Conservation (phyloP, 2,113 vertebrate genomes). For the Psittacara wagleri region DNA sequence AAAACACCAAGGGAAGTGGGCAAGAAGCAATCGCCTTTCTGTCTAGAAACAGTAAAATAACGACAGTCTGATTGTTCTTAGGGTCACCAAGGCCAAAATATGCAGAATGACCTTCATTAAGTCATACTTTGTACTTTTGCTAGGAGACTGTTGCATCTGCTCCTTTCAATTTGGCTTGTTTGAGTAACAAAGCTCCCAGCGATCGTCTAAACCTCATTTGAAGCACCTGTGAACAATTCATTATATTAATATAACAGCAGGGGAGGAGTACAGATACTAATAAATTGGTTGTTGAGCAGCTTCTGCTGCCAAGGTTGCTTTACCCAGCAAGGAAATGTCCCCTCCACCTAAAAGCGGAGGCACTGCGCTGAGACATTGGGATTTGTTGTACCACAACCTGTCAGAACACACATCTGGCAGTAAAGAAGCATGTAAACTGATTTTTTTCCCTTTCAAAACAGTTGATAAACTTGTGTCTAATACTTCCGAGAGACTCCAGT, state of each 20-base stretch:
- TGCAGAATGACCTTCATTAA: conserved; percentile 76
- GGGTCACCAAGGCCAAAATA: conserved; percentile 72
- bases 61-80: conserved; percentile 32
- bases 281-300: conserved; percentile 71
- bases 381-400: not conserved
- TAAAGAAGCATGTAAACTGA: conserved; percentile 40
- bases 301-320: conserved; percentile 69
- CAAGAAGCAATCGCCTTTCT: conserved; percentile 42
- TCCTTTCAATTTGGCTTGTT: conserved; percentile 80
- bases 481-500: conserved; percentile 46
- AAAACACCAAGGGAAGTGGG: not conserved
- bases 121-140: conserved; percentile 71
- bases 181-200: conserved; percentile 78
- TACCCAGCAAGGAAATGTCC: conserved; percentile 6
- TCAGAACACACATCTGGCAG: conserved; percentile 51
- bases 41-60: conserved; percentile 50
- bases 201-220: conserved; percentile 85
- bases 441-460: conserved; percentile 29
- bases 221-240: conserved; percentile 90
- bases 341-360: not conserved
- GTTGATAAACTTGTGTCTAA: conserved; percentile 27
- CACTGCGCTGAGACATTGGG: not conserved
- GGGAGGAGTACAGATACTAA: conserved; percentile 76
- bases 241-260: conserved; percentile 88
- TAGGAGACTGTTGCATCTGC: conserved; percentile 74